Base-by-base conservation (phyloP, 2,113 vertebrate species). In the Poeciliopsis occidentalis region DNA sequence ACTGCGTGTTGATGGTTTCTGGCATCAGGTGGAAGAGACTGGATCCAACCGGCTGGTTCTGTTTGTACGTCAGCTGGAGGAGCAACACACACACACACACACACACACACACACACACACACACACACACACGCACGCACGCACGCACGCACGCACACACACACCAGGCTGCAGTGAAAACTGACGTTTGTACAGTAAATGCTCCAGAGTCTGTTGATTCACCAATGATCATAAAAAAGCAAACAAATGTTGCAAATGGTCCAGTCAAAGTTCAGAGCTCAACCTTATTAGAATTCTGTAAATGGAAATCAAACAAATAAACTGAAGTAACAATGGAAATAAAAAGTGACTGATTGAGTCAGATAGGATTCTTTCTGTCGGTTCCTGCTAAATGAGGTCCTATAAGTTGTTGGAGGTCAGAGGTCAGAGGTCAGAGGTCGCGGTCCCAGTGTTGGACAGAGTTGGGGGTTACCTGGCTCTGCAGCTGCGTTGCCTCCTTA, bases 381-480 rank as follows among this genome's bases (percentile, higher is more conserved):
- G 32, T 32, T 54, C 22, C 51, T 54, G 22, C 8, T 11, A 8
- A 2, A 54, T 2, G 51, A 0, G 3, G 51, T 54, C n/a, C 51
- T 10, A n/a, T 8, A n/a, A n/a, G 51, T 54, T 10, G 7, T 8
- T 54, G 51, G 51, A 8, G 22, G 51, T 54, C 44, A 54, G 22
- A 54, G 51, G 22, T 24, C 24, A n/a, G 51, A 8, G 22, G 51
- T 54, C 44, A 54, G 22, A 54, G 51, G 22, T 24, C 24, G 51
- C 3, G 12, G 4, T 41, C 39, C 11, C 12, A 41, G 39, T 3
- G 39, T 41, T 41, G 11, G 34, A 41, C 12, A 37, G 34, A 10
- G 34, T 37, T 37, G 3, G 11, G 19, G n/a, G 27, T 63, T 37
- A 62, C 97, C 96, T 96, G 79, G 63, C 83, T 91, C 75, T 79